Base-by-base conservation (phyloP, 2,113 vertebrate genomes). In the Acinonyx jubatus region DNA sequence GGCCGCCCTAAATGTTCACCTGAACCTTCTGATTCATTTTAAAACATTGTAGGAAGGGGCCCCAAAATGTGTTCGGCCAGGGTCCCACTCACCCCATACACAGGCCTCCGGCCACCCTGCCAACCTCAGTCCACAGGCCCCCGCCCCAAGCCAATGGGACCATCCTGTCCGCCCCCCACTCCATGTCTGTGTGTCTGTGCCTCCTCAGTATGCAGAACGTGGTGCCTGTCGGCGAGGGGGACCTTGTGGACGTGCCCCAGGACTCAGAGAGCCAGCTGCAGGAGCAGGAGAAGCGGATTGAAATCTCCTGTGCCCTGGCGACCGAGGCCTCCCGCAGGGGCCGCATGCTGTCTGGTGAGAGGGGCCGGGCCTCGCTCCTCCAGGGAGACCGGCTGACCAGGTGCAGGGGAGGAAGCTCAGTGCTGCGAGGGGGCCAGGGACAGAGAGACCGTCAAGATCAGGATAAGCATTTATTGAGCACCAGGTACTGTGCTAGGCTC, bases 251-350 rank as follows among this genome's bases (percentile, higher is more conserved):
- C 16, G 18, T 98, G 68, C 98, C 99, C 68, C 98, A 98, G 97
- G 99, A 99, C 98, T 98, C 99, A 0, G 99, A 99, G 98, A 98
- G 99, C 94, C 99, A 99, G 98, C 98, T 99, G 73, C 99, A 99
- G 97, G 99, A 99, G 98, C 99, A 99, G 98, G 99, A 99, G 98
- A 99, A 99, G 98, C 99, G 99, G 78, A 99, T 99, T 27, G 99
- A 99, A 99, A 99, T 99, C 98, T 99, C 99, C 3, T 99, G 99
- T 0, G 98, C 99, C 25, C 99, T 99, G 98, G 99, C 99, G 33
- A 99, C 99, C 0, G 99, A 99, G 98, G 99, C 99, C 29, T 99
- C 99, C 6, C 99, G 99, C 55, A 99, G 99, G 33, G 99, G 99
- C 94, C 99, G 99, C 95, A 99, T 99, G 98, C 99, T 99, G 97